Evolutionary conservation across 2,888 invertebrate species (phyloP).

Genomic region (Morpho deidamia): DNA sequence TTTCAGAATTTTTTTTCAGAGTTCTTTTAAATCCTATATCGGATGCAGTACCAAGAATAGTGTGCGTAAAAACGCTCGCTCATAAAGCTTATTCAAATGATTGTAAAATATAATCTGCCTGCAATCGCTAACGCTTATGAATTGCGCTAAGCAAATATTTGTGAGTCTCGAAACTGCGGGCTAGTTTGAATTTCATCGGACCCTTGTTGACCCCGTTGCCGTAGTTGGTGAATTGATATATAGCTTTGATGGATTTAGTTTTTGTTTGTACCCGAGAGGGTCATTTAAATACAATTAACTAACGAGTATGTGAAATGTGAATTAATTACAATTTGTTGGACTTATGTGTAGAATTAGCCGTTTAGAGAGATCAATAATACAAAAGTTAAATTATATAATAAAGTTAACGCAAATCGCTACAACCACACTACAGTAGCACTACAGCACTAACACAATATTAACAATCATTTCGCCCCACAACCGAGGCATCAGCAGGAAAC

Average conservation of each 20-base stretch:
- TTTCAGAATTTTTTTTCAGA: too few relatives aligned
- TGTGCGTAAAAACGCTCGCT: too few relatives aligned
- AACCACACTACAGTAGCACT: too few relatives aligned
- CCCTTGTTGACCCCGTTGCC: slow-evolving; percentile 39
- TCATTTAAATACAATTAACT: neutral
- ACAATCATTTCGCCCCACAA: too few relatives aligned
- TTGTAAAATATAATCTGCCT: neutral
- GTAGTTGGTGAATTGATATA: slow-evolving; percentile 41
- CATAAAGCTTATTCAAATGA: too few relatives aligned
- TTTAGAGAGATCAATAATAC: too few relatives aligned
- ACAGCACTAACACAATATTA: too few relatives aligned
- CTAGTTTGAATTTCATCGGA: slow-evolving; percentile 43
- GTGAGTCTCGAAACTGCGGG: slow-evolving; percentile 33
- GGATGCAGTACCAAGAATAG: too few relatives aligned
- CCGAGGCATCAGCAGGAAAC: too few relatives aligned
- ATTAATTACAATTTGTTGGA: neutral
- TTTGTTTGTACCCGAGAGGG: slow-evolving; percentile 14
- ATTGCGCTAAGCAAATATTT: slow-evolving; percentile 38
- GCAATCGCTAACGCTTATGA: slow-evolving; percentile 21
- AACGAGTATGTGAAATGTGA: neutral
- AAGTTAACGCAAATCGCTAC: too few relatives aligned
- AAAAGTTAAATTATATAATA: too few relatives aligned
- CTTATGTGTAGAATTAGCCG: neutral
- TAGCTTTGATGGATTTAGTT: slow-evolving; percentile 44
- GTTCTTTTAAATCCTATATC: too few relatives aligned